Evolutionary conservation across 2,888 invertebrate genomes (phyloP), one percentile per base, ranked within the genome.

Genomic region (Aleiodes testaceus): DNA sequence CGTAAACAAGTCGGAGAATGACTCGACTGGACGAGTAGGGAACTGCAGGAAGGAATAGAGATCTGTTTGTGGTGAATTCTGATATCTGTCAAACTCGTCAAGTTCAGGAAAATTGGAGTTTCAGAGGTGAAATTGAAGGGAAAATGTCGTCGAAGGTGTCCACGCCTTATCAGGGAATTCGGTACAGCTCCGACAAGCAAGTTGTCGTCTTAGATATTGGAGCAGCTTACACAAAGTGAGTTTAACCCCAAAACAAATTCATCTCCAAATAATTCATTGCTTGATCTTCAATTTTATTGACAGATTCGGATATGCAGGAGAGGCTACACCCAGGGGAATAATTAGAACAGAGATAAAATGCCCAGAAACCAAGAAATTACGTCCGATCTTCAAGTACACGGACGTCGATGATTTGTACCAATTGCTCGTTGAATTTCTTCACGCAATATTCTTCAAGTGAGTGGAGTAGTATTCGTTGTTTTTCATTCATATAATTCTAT

Each of bases 291-390:
- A 44, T 11, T 49, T 49, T 49, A 49, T 49, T 49, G 36, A 42
- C 78, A 97, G 97, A 88, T 94, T 96, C 87, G 98, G 98, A 26
- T 96, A 97, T 88, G 94, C 95, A 30, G 95, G 96, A 9, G 98
- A 98, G 88, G 91, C 92, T 63, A 92, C 93, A 45, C 98, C 98
- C 26, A 90, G 97, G 77, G 95, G 94, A 84, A 97, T 98, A 75
- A 92, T 97, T 75, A 92, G 93, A 64, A 93, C 95, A 0, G 92
- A 93, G 86, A 91, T 95, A 53, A 92, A 91, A 86, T 92, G 93
- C 81, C 89, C 92, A 1, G 90, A 90, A 66, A 91, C 91, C 61
- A 91, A 92, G 7, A 84, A 89, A 73, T 84, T 90, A 11, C 90
- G 91, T 76, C 91, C 90, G 70, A 89, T 96, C 4, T 90, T 91